Percentiles rank a stretch among this genome's conserved stretches.
Evolutionary conservation across 2,113 vertebrate genomes (phyloP).

Genomic region (Eolophus roseicapilla): DNA sequence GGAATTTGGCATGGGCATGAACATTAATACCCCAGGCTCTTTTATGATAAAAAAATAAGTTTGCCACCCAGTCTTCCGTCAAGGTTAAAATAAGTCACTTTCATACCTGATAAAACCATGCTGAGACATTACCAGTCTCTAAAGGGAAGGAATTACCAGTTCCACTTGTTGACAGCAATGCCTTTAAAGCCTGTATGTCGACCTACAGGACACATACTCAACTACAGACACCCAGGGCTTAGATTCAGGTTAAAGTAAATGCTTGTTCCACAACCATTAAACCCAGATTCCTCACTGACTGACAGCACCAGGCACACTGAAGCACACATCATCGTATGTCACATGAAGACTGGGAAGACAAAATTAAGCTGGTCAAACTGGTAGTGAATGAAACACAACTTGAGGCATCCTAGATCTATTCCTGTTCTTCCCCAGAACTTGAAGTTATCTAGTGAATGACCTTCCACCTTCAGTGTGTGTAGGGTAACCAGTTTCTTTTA

Average conservation of each 20-base stretch:
- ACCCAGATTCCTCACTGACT: not conserved
- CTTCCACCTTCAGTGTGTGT: not conserved
- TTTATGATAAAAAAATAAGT: not conserved
- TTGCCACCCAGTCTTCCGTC: not conserved
- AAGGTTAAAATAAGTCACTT: not conserved
- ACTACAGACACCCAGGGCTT: not conserved
- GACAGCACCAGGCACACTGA: not conserved
- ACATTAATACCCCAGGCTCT: not conserved
- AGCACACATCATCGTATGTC: rapidly evolving
- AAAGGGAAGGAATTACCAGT: not conserved
- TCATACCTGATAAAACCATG: not conserved
- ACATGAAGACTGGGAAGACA: not conserved
- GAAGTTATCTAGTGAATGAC: not conserved
- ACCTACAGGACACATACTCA: not conserved
- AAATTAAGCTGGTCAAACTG: not conserved
- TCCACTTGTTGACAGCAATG: not conserved
- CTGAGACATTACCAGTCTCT: not conserved
- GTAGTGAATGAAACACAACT: not conserved
- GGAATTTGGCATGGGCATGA: not conserved
- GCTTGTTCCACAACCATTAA: not conserved
- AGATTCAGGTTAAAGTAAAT: not conserved
- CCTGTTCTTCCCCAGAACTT: not conserved
- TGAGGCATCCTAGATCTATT: not conserved
- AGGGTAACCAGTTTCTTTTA: not conserved
- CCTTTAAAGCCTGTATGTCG: not conserved